Evolutionary conservation across 2,113 vertebrate species (phyloP).

Genomic region (Malaclemys terrapin): DNA sequence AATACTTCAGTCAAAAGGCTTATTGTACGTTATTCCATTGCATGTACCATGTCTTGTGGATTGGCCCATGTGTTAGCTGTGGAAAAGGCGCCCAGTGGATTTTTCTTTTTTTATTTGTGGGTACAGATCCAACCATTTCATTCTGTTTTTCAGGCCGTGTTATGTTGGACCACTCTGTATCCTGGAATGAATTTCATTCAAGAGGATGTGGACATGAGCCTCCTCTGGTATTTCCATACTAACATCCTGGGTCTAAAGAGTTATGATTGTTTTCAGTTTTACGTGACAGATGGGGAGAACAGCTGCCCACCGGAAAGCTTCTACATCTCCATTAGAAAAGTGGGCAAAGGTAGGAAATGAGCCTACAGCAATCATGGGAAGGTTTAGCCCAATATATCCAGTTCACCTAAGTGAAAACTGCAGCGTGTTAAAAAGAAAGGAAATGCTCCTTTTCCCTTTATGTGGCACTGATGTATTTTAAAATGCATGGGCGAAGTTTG

Average conservation of each 20-base stretch:
- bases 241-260: conserved; percentile 61
- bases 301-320: conserved; percentile 69
- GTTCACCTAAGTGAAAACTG: conserved; percentile 19
- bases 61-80: not conserved
- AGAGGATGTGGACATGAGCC: conserved; percentile 80
- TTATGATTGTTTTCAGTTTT: conserved; percentile 79
- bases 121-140: not conserved
- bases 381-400: not conserved
- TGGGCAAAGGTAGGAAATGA: conserved; percentile 74
- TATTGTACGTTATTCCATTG: conserved; percentile 37
- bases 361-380: not conserved
- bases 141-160: conserved; percentile 52
- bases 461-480: conserved; percentile 43
- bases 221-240: conserved; percentile 75
- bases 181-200: conserved; percentile 80
- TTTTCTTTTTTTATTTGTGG: not conserved
- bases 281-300: conserved; percentile 76
- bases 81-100: not conserved
- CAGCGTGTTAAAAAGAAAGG: conserved; percentile 1
- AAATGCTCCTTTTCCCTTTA: not conserved
- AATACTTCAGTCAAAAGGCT: conserved; percentile 30
- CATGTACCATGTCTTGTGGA: not conserved
- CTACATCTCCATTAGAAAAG: conserved; percentile 66
- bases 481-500: conserved; percentile 65
- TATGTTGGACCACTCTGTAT: conserved; percentile 63